Evolutionary conservation across 2,888 invertebrate species (phyloP), one percentile per base, ranked within the genome.

Genomic region (Cephus nigrinus): DNA sequence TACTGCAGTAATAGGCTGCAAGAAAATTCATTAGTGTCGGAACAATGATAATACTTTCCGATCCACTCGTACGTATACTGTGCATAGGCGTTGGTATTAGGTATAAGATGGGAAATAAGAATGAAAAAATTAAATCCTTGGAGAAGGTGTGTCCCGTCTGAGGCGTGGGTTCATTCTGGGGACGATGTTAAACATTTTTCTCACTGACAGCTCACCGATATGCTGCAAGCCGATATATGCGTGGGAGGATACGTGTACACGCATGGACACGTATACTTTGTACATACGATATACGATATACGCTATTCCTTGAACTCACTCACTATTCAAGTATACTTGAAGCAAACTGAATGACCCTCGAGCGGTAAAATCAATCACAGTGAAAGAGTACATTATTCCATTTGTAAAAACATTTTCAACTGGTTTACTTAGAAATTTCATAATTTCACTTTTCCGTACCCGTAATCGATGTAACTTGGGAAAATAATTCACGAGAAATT

Each of bases 111-210:
- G 34, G 77, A 73, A 79, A 33, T 75, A 79, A 80, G 79, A 80
- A 75, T 40, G 36, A 78, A 77, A 72, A 79, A 79, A 77, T 71
- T 33, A 15, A 71, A 71, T 71, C 71, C 71, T 71, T 23, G 74
- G 75, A 77, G 81, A 81, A 76, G 83, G 82, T 79, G 83, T 81
- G 83, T 83, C 83, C 76, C 33, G 33, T 76, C 73, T 31, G 71
- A n/a, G 12, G 87, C 85, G 88, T 88, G 85, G 88, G 87, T 83
- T 88, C 87, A 87, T 87, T 88, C 86, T 86, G 80, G 75, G 78
- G 74, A 69, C 75, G 77, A 77, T 79, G 83, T 81, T 80, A 75
- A 23, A 75, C 81, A 79, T 81, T 82, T 83, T 83, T 85, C 36
- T 74, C 79, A 31, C 34, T 36, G 74, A 35, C 74, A 74, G 74